These are phyloP conservation scores for Camptogramma bilineatum DNA, from an alignment of 2,888 invertebrate genomes.

Conservation along the genomic window DNA sequence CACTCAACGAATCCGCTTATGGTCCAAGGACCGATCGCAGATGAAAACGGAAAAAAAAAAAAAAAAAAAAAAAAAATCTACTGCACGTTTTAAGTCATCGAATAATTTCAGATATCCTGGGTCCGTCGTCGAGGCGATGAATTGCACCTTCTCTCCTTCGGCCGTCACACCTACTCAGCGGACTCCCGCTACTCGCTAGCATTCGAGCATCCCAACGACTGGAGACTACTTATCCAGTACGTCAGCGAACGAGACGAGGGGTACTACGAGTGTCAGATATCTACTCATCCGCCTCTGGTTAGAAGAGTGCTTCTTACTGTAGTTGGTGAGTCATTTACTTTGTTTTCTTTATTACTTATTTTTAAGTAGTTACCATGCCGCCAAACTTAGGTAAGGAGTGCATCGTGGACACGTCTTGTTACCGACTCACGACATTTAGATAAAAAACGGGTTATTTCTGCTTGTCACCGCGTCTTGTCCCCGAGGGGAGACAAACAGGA, in stretches of 20 bases:
- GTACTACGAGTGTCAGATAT: slow-evolving; percentile 92
- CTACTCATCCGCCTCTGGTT: slow-evolving; percentile 91
- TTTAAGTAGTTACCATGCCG: too few species aligned
- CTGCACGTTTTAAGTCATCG: too few species aligned
- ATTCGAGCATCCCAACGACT: slow-evolving; percentile 90
- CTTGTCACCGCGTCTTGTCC: too few species aligned
- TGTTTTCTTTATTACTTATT: neutral
- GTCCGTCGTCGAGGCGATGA: slow-evolving; percentile 88
- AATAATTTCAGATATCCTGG: slow-evolving; percentile 87
- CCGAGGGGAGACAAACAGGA: too few species aligned
- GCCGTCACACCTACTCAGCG: slow-evolving; percentile 87
- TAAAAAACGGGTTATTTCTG: too few species aligned
- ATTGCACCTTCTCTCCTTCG: slow-evolving; percentile 89
- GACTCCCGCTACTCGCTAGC: slow-evolving; percentile 89
- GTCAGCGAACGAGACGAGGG: slow-evolving; percentile 91
- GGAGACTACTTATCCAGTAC: slow-evolving; percentile 90
- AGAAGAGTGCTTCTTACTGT: slow-evolving; percentile 89
- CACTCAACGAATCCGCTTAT: too few species aligned
- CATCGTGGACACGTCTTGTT: too few species aligned
- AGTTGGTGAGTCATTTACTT: slow-evolving; percentile 85
- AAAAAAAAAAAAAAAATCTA: too few species aligned
- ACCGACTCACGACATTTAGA: too few species aligned
- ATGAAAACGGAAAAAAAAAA: too few species aligned
- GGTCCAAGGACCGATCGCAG: too few species aligned
- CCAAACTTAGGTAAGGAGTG: too few species aligned